Percentiles rank a stretch among this genome's conserved stretches.
Conservation (phyloP, 2,113 vertebrate genomes). For the Pachypanchax playfairii region DNA sequence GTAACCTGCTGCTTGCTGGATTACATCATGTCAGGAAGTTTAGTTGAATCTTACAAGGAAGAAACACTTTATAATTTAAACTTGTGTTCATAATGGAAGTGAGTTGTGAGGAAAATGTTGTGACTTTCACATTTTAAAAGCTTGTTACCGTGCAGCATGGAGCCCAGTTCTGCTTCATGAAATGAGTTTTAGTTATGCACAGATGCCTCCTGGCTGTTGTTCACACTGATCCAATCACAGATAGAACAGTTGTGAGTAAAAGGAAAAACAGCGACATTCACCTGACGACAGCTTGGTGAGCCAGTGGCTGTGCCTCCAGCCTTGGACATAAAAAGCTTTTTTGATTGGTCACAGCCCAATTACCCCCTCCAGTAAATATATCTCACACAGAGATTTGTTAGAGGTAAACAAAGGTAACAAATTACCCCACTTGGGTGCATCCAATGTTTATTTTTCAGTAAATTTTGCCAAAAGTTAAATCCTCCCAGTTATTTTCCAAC, state of each 20-base stretch:
- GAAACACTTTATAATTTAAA: neutral
- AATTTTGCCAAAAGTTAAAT: no score
- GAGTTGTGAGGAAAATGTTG: no score
- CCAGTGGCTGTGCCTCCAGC: conserved; percentile 3
- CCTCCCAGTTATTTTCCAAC: neutral
- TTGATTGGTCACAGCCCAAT: neutral
- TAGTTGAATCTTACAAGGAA: neutral
- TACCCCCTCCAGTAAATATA: neutral
- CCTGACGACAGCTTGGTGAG: conserved; percentile 1
- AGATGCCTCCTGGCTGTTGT: conserved; percentile 7
- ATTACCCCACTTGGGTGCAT: no score
- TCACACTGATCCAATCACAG: neutral
- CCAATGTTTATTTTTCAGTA: no score
- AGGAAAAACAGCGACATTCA: neutral
- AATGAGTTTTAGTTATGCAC: neutral
- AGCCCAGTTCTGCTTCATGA: neutral
- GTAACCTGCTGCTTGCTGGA: neutral
- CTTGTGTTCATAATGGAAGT: neutral
- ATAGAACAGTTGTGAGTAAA: no score
- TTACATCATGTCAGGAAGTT: neutral
- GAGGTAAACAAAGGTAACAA: neutral
- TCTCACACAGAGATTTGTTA: neutral
- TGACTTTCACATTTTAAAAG: neutral
- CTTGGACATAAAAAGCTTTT: neutral
- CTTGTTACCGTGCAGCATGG: neutral